These are phyloP conservation scores for Eudasyphora cyanicolor DNA, from an alignment of 2,888 invertebrate genomes.

Conservation along the genomic window DNA sequence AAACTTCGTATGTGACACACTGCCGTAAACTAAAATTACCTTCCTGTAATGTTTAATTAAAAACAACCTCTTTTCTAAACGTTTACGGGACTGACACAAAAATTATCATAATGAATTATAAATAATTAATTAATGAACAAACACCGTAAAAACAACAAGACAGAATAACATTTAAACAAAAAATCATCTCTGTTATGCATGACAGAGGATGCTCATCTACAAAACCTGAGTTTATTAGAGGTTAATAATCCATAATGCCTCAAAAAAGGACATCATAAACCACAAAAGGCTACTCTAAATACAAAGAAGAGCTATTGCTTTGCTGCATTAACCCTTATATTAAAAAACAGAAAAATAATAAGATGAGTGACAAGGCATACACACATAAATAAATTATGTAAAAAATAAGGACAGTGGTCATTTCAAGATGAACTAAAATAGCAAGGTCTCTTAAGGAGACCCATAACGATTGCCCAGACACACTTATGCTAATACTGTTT, in stretches of 20 bases:
- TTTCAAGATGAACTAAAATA: too few species aligned
- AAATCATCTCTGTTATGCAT: neutral
- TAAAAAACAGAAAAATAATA: too few species aligned
- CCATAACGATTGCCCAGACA: too few species aligned
- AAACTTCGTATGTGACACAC: slow-evolving; percentile 20
- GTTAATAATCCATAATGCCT: neutral
- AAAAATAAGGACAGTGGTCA: too few species aligned
- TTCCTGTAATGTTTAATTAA: neutral
- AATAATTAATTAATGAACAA: slow-evolving; percentile 16
- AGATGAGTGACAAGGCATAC: too few species aligned
- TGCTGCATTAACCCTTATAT: too few species aligned
- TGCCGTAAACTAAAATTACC: slow-evolving; percentile 38
- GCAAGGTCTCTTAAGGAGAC: too few species aligned
- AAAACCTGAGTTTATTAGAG: neutral
- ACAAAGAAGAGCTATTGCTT: too few species aligned
- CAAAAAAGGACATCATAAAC: neutral
- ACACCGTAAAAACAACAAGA: neutral
- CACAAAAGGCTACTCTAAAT: too few species aligned
- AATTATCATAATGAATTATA: neutral
- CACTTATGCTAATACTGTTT: too few species aligned
- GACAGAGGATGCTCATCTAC: too few species aligned
- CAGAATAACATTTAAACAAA: neutral
- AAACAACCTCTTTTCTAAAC: neutral
- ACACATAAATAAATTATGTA: too few species aligned
- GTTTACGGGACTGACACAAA: neutral